phyloP scores from a whole-genome alignment of 2,888 invertebrate genomes.

The Sympetrum striolatum region DNA sequence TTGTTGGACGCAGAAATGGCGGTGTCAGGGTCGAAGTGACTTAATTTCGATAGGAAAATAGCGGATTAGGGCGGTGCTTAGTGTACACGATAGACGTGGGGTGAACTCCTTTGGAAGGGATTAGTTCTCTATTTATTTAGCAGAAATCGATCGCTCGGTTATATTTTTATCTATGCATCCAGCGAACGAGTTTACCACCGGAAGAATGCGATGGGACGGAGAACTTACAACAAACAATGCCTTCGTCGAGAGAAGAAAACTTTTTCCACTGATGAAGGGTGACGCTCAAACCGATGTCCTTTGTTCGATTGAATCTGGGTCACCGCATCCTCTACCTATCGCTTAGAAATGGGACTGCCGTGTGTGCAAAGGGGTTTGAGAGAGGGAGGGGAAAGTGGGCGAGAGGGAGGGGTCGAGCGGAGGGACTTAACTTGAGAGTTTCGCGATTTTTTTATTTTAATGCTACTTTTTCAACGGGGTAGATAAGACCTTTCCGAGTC shows the following conservation, averaged over 20 bases:
- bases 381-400: not conserved
- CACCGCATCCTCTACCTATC: constrained; percentile 34
- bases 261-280: constrained; percentile 33
- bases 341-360: constrained; percentile 31
- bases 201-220: no score
- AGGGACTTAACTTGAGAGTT: not conserved
- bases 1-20: no score
- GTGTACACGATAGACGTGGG: no score
- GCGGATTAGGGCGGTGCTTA: no score
- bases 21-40: no score
- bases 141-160: no score
- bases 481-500: not conserved
- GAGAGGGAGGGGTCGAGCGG: not conserved
- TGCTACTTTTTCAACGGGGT: not conserved
- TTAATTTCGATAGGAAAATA: no score
- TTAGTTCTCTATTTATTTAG: no score
- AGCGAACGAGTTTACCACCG: no score
- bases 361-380: not conserved
- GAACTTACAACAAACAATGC: no score
- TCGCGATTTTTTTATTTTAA: not conserved
- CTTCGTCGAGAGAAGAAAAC: not conserved
- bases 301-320: constrained; percentile 37
- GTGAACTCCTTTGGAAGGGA: no score
- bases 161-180: no score
- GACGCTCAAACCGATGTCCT: not conserved